Base-by-base conservation (phyloP, 2,113 vertebrate species). In the Verasper variegatus region DNA sequence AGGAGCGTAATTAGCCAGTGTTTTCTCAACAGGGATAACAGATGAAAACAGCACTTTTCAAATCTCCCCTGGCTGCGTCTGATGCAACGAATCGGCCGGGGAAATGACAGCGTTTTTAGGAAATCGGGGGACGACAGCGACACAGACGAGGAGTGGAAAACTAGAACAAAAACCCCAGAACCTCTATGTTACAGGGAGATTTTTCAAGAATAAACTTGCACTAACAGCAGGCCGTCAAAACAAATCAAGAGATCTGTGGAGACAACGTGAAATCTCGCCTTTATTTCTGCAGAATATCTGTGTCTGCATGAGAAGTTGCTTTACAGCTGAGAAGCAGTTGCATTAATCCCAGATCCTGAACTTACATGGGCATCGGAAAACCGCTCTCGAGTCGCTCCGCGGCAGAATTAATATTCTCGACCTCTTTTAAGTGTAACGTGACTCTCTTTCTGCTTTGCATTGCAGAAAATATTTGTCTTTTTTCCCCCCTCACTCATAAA, bases 381-480 rank as follows among this genome's bases (percentile, higher is more conserved):
- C 13, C 40, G 23, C 72, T 77, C 11, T 56, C 14, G 45, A 71
- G 59, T 80, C 40, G 58, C 23, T 20, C 84, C 23, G 20, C 31
- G 18, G 64, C 58, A n/a, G 64, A 88, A 90, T 91, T 82, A 68
- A 92, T 91, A 92, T 88, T 92, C 89, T 81, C 74, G 77, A 35
- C 79, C 74, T 77, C 88, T 93, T 93, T 94, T 83, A 63, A 78
- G 92, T 69, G 76, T 20, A 84, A 94, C 93, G 89, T 83, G 92
- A 94, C 88, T 94, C 91, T 92, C 92, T 95, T 95, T 95, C 91
- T 95, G 96, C 95, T 96, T 95, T 96, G 95, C 94, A 94, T 95
- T 95, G 95, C 95, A 97, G 93, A 96, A 97, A 97, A 95, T 96
- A 94, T 95, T 95, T 64, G 81, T 95, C 91, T 96, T 95, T 96